Conservation (phyloP, 2,797 vertebrate species). For the Gymnoscopelus microlampas region DNA sequence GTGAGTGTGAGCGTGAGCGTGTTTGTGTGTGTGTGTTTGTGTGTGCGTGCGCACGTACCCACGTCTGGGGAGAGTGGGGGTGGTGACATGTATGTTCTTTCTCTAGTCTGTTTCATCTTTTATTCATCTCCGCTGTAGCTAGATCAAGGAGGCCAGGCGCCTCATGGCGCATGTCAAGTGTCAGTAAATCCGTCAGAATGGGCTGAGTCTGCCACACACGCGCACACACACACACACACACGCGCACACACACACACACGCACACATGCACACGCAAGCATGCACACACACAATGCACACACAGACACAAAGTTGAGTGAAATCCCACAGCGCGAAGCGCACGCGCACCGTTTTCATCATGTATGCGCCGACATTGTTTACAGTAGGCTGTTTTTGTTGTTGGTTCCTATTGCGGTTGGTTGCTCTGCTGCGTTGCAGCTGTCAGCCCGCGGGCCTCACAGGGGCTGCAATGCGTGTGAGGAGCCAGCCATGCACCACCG, state of each 20-base stretch:
- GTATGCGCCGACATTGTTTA: constrained; percentile 46
- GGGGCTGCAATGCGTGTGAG: background rate
- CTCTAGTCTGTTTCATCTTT: constrained; percentile 78
- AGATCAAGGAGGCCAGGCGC: constrained; percentile 77
- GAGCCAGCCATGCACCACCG: constrained; percentile 11
- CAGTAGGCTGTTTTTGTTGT: constrained; percentile 24
- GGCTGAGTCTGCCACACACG: constrained; percentile 51
- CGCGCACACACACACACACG: constrained; percentile 40
- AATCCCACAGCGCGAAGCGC: background rate
- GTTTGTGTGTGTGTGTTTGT: constrained; percentile 28
- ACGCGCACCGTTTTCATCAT: constrained; percentile 30
- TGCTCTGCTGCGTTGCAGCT: constrained; percentile 39
- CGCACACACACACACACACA: constrained; percentile 2
- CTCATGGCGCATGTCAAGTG: constrained; percentile 76
- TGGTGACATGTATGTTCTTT: constrained; percentile 72
- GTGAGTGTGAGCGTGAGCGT: constrained; percentile 19
- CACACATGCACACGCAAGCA: constrained; percentile 9
- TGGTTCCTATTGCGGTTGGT: constrained; percentile 41
- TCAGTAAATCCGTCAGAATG: constrained; percentile 77
- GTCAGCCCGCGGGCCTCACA: constrained; percentile 34
- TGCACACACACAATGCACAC: constrained; percentile 19
- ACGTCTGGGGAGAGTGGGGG: constrained; percentile 53
- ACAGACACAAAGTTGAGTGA: too few species aligned
- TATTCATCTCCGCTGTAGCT: constrained; percentile 76
- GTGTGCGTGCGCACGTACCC: constrained; percentile 13